Evolutionary conservation across 2,888 invertebrate species (phyloP).

Genomic region (Zhengitettix transpicula): DNA sequence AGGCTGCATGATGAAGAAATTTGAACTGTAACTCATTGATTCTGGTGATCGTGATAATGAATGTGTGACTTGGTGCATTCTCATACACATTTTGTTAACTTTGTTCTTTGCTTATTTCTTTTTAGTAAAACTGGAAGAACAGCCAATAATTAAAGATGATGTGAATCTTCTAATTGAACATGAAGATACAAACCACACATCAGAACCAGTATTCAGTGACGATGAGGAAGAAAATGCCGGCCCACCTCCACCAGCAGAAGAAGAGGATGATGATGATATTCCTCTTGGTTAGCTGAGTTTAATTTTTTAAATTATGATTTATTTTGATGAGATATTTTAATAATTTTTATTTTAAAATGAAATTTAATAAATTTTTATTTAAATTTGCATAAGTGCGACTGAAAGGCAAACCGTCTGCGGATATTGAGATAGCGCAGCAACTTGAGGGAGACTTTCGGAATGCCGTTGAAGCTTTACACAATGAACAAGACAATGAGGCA

Average conservation of each 20-base stretch:
- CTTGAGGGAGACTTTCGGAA: constrained; percentile 38
- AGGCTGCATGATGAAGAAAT: no score
- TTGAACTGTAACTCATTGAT: no score
- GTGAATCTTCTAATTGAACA: no score
- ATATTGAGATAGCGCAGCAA: constrained; percentile 24
- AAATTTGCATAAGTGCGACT: constrained; percentile 38
- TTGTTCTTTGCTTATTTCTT: no score
- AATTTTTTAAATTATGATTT: background rate
- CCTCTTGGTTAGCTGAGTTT: constrained; percentile 31
- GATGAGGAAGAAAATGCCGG: constrained; percentile 52
- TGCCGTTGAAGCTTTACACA: constrained; percentile 36
- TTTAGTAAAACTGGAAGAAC: no score
- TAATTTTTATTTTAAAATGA: background rate
- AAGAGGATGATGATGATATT: constrained; percentile 57
- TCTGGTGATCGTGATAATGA: no score
- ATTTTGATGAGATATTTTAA: background rate
- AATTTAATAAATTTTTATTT: background rate
- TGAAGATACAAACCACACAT: constrained; percentile 1
- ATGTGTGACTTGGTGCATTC: no score
- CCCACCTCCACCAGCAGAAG: constrained; percentile 21
- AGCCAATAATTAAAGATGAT: no score
- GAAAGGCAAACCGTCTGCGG: constrained; percentile 26
- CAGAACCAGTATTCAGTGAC: constrained; percentile 67
- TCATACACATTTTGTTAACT: no score
- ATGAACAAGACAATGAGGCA: constrained; percentile 37